A percentile compares a stretch with the other conserved stretches of the same genome.
Conservation (phyloP, 2,113 vertebrate species). For the Malurus elegans region DNA sequence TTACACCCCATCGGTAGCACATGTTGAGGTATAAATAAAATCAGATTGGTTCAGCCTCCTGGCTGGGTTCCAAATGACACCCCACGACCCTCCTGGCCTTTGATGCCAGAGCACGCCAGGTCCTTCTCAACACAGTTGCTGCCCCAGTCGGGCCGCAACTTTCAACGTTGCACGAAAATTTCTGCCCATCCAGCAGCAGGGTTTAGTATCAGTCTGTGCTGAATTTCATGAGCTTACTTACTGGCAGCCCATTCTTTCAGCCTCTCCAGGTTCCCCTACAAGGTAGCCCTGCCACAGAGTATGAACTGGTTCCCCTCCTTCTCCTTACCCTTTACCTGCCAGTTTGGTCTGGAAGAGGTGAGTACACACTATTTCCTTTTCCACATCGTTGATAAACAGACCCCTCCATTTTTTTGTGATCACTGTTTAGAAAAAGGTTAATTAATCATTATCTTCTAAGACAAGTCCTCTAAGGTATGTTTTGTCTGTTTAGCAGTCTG, state of each 20-base stretch:
- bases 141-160: not conserved
- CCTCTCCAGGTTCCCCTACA: too few relatives aligned
- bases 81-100: not conserved
- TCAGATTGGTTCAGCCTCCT: not conserved
- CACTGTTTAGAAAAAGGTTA: not conserved
- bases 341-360: not conserved
- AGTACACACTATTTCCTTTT: not conserved
- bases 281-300: rapidly evolving
- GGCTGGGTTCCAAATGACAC: not conserved
- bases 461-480: not conserved
- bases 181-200: not conserved
- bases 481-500: not conserved
- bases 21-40: too few relatives aligned
- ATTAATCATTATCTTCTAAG: not conserved
- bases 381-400: not conserved
- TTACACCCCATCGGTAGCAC: too few relatives aligned
- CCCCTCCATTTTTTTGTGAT: not conserved
- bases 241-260: not conserved
- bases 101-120: not conserved
- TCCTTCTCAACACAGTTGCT: not conserved
- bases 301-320: not conserved
- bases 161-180: not conserved
- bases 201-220: not conserved
- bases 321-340: not conserved
- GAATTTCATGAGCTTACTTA: not conserved